phyloP scores from a whole-genome alignment of 2,888 invertebrate species.

The Drosophila engyochracea region DNA sequence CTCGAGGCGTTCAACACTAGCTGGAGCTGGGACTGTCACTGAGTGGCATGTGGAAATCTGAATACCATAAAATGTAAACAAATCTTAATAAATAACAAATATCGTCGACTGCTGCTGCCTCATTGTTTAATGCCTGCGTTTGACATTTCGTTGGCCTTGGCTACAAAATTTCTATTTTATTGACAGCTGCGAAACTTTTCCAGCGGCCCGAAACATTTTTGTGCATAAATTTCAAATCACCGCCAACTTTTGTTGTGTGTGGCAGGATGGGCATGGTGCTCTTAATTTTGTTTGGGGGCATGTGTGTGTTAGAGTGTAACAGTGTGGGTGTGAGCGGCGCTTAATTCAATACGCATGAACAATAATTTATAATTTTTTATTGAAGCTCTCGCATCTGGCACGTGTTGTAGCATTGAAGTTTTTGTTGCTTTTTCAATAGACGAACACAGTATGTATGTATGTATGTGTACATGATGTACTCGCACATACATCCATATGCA shows the following conservation, averaged over 20 bases:
- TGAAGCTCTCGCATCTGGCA: conserved; percentile 47
- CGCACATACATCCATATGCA: conserved; percentile 12
- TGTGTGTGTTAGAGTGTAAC: neutral
- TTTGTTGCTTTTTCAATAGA: neutral
- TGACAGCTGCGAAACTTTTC: conserved; percentile 64
- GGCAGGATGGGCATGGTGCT: conserved; percentile 4
- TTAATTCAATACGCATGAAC: conserved; percentile 72
- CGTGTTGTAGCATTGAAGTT: conserved; percentile 25
- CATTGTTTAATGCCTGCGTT: conserved; percentile 23
- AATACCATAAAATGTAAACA: conserved; percentile 66
- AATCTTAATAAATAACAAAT: conserved; percentile 72
- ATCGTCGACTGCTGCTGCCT: conserved; percentile 31
- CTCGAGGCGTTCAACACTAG: neutral
- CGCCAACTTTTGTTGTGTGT: conserved; percentile 31
- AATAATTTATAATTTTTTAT: conserved; percentile 75
- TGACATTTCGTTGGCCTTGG: conserved; percentile 31
- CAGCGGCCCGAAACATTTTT: conserved; percentile 32
- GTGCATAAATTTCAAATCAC: conserved; percentile 67
- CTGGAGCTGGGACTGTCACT: neutral
- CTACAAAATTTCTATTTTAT: conserved; percentile 65
- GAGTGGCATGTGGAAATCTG: conserved; percentile 33
- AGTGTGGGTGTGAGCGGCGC: conserved; percentile 15
- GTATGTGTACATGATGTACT: conserved; percentile 13
- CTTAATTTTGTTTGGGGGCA: conserved; percentile 15
- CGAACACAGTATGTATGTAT: neutral